Percentiles rank a stretch among this genome's conserved stretches.
phyloP scores from a whole-genome alignment of 2,113 vertebrate species.

The Lasiurus borealis region DNA sequence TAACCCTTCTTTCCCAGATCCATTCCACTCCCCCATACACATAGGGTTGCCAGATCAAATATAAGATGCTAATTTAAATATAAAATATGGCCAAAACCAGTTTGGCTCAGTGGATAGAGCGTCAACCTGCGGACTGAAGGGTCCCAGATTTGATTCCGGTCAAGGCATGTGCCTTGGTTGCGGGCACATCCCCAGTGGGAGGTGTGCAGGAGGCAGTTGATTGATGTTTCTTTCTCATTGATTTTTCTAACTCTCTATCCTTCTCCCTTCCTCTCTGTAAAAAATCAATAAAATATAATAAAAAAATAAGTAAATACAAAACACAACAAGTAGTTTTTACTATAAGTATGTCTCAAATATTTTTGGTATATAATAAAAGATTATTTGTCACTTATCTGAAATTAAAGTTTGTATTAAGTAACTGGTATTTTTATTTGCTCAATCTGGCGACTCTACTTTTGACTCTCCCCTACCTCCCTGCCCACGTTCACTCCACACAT shows the following conservation, averaged over 20 bases:
- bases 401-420: not conserved
- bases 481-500: not conserved
- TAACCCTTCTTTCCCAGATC: not conserved
- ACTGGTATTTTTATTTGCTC: not conserved
- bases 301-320: not conserved
- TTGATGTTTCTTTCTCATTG: no score
- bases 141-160: no score
- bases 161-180: no score
- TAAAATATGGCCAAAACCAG: not conserved
- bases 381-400: not conserved
- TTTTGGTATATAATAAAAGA: not conserved
- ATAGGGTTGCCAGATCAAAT: not conserved
- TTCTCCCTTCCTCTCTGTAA: no score
- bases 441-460: not conserved
- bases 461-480: not conserved
- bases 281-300: no score
- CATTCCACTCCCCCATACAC: not conserved
- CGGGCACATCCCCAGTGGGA: no score
- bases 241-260: no score
- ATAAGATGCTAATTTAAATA: not conserved
- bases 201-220: no score
- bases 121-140: no score
- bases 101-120: no score
- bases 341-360: not conserved
- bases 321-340: not conserved